Conservation (phyloP, 1,140 invertebrate genomes). For the Phocides pigmalion region DNA sequence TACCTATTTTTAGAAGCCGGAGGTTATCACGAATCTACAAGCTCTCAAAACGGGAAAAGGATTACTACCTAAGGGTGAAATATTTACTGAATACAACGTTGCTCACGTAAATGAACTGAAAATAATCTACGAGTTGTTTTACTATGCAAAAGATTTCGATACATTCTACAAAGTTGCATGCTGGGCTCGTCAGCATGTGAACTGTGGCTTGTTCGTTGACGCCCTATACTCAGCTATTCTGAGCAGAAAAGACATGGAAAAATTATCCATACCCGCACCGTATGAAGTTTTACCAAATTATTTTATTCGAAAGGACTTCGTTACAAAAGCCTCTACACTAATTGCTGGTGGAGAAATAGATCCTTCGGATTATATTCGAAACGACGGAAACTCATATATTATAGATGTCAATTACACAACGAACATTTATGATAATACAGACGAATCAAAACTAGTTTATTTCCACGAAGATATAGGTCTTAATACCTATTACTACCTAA, state of each 20-base stretch:
- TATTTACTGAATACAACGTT: constrained; percentile 71
- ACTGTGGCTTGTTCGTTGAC: constrained; percentile 81
- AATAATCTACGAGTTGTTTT: constrained; percentile 76
- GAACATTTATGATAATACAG: constrained; percentile 50
- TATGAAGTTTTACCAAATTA: constrained; percentile 84
- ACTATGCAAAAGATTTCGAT: constrained; percentile 81
- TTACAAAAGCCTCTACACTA: constrained; percentile 61
- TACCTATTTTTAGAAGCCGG: constrained; percentile 57
- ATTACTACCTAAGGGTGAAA: constrained; percentile 64
- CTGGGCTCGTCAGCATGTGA: constrained; percentile 82
- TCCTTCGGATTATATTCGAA: constrained; percentile 46
- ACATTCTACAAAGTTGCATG: constrained; percentile 83
- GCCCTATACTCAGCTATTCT: constrained; percentile 81
- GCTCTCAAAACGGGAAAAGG: constrained; percentile 52
- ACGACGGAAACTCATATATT: constrained; percentile 68
- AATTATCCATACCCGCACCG: constrained; percentile 78
- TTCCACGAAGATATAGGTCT: constrained; percentile 74
- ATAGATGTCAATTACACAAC: constrained; percentile 69
- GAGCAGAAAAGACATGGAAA: constrained; percentile 79
- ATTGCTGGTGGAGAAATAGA: constrained; percentile 44
- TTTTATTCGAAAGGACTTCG: constrained; percentile 76
- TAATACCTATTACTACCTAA: constrained; percentile 69
- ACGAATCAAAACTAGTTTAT: constrained; percentile 66
- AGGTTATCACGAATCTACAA: constrained; percentile 54
- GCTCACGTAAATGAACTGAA: constrained; percentile 63